Evolutionary conservation across 37 sponge, comb jelly and placozoan species (phyloP), one percentile per base, ranked within the genome.

Genomic region (Mnemiopsis leidyi): DNA sequence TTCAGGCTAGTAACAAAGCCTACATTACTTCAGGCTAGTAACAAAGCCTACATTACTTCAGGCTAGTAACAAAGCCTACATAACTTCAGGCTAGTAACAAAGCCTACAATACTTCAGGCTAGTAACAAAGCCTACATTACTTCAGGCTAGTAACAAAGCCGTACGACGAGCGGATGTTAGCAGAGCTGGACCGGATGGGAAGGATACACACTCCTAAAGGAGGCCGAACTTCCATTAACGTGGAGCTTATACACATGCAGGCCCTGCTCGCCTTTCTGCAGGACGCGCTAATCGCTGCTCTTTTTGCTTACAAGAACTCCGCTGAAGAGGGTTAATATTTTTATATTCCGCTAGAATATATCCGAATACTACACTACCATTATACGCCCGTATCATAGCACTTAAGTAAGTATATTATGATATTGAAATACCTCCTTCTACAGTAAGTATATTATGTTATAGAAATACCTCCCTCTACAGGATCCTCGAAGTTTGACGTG

Each of bases 231-330:
- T 40, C 61, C 20, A 85, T 85, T 18, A 85, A 85, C 24, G 90
- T 85, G 40, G 90, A 85, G 90, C 61, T 85, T 35, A 85, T 85
- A 20, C 90, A 85, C 90, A 40, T 85, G 90, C 90, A 85, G 90
- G 90, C 30, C 26, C 35, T 85, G 2, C 24, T 85, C 0, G 90
- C 90, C 5, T 85, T 26, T 37, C 24, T 85, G 23, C 90, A 85
- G 90, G 90, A 85, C 30, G 90, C 61, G 2, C 24, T 85, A 16
- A 36, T 85, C 0, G n/a, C 40, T 3, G 48, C 33, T 39, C 90
- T 85, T 61, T 85, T 36, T 61, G 21, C 61, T 18, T 85, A 40
- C 90, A 28, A 85, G 36, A 28, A 39, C 23, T 40, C 40, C 39
- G 39, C 48, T 13, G 30, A 23, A n/a, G 61, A 40, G n/a, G 90